Evolutionary conservation across 2,888 invertebrate genomes (phyloP), one percentile per base, ranked within the genome.

Genomic region (Caenorhabditis sinica): DNA sequence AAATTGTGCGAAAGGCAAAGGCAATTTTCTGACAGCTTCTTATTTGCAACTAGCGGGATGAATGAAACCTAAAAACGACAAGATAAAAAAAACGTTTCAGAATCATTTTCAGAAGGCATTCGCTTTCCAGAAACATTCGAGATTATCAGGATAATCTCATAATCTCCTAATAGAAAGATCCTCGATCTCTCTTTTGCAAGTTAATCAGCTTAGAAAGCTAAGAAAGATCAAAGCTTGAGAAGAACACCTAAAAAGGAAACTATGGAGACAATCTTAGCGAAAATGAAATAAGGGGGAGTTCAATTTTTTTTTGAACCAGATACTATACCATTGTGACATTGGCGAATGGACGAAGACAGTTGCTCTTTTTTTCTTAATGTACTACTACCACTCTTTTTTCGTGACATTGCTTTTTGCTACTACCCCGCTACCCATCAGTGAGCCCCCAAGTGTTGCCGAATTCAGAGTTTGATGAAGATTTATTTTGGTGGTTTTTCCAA

Each of bases 381-480:
- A 58, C 71, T 71, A 15, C 51, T 25, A 43, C 15, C 66, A n/a
- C 45, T 60, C 56, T 56, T 75, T 75, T 69, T 33, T 40, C 20
- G 53, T 77, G 69, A 71, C 51, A 56, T 49, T 61, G 58, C 36
- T 76, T 76, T 40, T 69, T 25, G 61, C 36, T 40, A 40, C 36
- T 40, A 13, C 45, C 3, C 49, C 49, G 20, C n/a, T 49, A 20
- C 20, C 36, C 33, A 15, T 20, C 60, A 33, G 30, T 13, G 60
- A 60, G 30, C 30, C 63, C 28, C 53, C 56, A 49, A 65, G 30
- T 60, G 66, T 76, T 80, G 80, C 58, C 72, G 72, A 80, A 80
- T 80, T 80, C 65, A 65, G 79, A 79, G 51, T 51, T 79, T 80
- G 80, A 80, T 72, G 80, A 80, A 80, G 80, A 80, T 80, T 72